phyloP scores from a whole-genome alignment of 2,888 invertebrate genomes.

The Tanypteryx hageni region DNA sequence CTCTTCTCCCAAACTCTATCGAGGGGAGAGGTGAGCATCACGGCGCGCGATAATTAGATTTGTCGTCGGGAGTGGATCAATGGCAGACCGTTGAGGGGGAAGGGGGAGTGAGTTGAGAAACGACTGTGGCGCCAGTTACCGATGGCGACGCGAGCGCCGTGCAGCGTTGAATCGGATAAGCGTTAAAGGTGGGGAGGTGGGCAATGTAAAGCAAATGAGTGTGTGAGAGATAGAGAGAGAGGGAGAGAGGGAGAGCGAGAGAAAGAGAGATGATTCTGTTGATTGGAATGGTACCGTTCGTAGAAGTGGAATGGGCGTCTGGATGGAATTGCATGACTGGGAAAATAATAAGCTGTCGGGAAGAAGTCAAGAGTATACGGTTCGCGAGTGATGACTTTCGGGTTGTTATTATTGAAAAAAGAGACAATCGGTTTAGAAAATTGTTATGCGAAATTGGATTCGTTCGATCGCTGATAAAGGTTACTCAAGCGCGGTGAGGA shows the following conservation, averaged over 20 bases:
- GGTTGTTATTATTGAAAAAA: background rate
- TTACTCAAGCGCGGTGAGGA: no score
- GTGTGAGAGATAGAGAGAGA: background rate
- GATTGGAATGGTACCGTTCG: conserved; percentile 26
- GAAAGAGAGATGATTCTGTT: background rate
- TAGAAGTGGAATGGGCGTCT: background rate
- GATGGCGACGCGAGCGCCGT: conserved; percentile 50
- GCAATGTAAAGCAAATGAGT: conserved; percentile 25
- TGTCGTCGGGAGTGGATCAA: conserved; percentile 63
- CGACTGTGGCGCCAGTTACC: conserved; percentile 59
- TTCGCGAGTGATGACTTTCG: background rate
- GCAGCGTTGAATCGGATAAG: conserved; percentile 28
- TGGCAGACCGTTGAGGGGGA: conserved; percentile 33
- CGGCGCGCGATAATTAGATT: conserved; percentile 58
- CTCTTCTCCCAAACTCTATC: background rate
- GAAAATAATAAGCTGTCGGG: background rate
- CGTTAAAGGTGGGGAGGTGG: conserved; percentile 4
- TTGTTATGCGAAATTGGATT: background rate
- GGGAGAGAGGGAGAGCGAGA: background rate
- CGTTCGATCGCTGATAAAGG: background rate
- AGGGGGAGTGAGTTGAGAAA: conserved; percentile 45
- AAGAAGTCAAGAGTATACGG: background rate
- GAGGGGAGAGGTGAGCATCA: conserved; percentile 51
- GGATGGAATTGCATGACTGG: background rate
- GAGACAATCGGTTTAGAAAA: background rate